Evolutionary conservation across 1,140 invertebrate species (phyloP), one percentile per base, ranked within the genome.

Genomic region (Colletes gigas): DNA sequence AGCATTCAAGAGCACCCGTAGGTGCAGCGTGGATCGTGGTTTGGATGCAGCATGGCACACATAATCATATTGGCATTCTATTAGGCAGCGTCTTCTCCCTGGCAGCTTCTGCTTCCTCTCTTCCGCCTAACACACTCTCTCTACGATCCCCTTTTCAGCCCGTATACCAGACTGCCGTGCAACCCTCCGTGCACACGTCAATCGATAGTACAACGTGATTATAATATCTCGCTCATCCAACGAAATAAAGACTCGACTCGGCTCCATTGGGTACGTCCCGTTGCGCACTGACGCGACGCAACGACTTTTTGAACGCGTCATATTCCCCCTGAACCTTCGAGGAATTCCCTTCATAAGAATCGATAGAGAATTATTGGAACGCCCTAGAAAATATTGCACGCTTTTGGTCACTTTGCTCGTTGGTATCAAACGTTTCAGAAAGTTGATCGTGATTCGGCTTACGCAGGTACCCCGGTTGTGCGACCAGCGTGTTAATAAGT

Each of bases 51-150:
- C 80, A 76, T 85, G 84, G 88, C 83, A 88, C 87, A 89, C 85
- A 91, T 90, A 91, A 92, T 92, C 88, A 91, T 91, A 92, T 92
- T 92, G 89, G 90, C 90, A 92, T 92, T 91, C 90, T 92, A 92
- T 92, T 92, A 90, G 89, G 85, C 85, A 86, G 77, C 88, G 87
- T 90, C 88, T 91, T 89, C 88, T 85, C 84, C 83, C 80, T 88
- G 81, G 55, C 77, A 80, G 89, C 80, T 86, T 82, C 87, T 75
- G 68, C 85, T 84, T 82, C 78, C 83, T 89, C 89, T 84, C 87
- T 87, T 88, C 88, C 68, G 67, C 75, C 84, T 87, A 76, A 83
- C 84, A 57, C 75, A 68, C 72, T 66, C 72, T 60, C 83, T 78
- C 52, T 55, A n/a, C 67, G 60, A 60, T 57, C 75, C 71, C 83